Conservation (phyloP, 2,113 vertebrate genomes). For the Xyrauchen texanus region DNA sequence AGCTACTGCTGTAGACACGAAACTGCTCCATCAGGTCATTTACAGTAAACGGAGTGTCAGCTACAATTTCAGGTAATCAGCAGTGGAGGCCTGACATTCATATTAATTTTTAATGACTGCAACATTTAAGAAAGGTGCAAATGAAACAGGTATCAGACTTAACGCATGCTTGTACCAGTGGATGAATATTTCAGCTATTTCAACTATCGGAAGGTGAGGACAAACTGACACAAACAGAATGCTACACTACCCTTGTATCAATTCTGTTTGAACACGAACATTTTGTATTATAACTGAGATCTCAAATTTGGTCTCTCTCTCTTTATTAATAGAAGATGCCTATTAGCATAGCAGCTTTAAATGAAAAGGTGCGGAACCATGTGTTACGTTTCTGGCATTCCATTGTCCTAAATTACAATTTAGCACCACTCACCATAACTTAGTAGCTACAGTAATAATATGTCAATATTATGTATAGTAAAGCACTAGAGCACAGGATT, state of each 20-base stretch:
- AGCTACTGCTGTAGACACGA: background rate
- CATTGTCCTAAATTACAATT: slow-evolving; percentile 37
- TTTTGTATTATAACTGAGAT: slow-evolving; percentile 27
- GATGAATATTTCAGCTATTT: background rate
- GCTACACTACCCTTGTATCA: background rate
- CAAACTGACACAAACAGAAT: slow-evolving; percentile 34
- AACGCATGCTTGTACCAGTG: slow-evolving; percentile 51
- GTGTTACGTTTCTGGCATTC: slow-evolving; percentile 28
- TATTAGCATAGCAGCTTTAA: slow-evolving; percentile 55
- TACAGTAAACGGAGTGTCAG: slow-evolving; percentile 20
- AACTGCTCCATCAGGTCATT: slow-evolving; percentile 21
- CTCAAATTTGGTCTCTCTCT: slow-evolving; percentile 53
- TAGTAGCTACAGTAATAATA: background rate
- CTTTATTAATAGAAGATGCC: slow-evolving; percentile 37
- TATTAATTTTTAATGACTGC: slow-evolving; percentile 13
- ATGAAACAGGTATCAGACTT: slow-evolving; percentile 33
- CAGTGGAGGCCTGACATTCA: slow-evolving; percentile 29
- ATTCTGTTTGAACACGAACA: background rate
- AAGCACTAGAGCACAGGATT: slow-evolving; percentile 1
- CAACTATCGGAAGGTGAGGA: background rate
- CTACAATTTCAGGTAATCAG: slow-evolving; percentile 38
- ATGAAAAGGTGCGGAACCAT: slow-evolving; percentile 32
- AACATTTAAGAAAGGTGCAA: slow-evolving; percentile 30
- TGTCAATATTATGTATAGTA: background rate
- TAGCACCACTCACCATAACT: slow-evolving; percentile 36